These are phyloP conservation scores for Peromyscus californicus DNA, from an alignment of 2,113 vertebrate species.

Conservation along the genomic window DNA sequence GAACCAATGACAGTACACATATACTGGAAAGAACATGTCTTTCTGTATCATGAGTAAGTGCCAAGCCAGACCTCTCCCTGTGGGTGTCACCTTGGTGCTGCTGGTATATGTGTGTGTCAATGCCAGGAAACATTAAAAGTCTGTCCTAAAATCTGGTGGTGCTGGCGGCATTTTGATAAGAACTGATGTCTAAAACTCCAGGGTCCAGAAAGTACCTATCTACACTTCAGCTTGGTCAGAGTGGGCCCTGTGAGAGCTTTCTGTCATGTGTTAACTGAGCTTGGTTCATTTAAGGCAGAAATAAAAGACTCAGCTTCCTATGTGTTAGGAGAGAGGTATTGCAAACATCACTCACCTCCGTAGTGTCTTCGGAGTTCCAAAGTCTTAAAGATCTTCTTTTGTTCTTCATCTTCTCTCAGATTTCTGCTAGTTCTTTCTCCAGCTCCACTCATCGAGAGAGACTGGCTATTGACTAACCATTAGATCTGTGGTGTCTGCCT, in stretches of 20 bases:
- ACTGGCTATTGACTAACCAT: not conserved
- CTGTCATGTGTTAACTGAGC: not conserved
- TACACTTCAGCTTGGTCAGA: not conserved
- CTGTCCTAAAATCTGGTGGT: not conserved
- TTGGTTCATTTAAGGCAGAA: not conserved
- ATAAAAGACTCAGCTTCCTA: not conserved
- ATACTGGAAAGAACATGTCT: not conserved
- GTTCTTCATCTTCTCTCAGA: not conserved
- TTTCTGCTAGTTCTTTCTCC: not conserved
- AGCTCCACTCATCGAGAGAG: not conserved
- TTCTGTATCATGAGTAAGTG: not conserved
- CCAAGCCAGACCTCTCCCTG: not conserved
- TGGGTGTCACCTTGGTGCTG: not conserved
- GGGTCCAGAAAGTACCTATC: not conserved
- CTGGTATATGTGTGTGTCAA: not conserved
- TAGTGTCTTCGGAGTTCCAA: not conserved
- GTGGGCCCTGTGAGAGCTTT: not conserved
- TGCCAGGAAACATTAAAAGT: conserved; percentile 1
- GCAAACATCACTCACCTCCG: not conserved
- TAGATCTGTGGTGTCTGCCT: not conserved
- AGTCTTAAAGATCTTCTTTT: not conserved
- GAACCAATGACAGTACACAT: not conserved
- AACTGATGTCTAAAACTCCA: conserved; percentile 12
- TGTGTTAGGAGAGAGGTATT: not conserved
- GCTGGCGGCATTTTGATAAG: not conserved